Conservation (phyloP, 2,113 vertebrate genomes). For the Anthoscopus minutus region DNA sequence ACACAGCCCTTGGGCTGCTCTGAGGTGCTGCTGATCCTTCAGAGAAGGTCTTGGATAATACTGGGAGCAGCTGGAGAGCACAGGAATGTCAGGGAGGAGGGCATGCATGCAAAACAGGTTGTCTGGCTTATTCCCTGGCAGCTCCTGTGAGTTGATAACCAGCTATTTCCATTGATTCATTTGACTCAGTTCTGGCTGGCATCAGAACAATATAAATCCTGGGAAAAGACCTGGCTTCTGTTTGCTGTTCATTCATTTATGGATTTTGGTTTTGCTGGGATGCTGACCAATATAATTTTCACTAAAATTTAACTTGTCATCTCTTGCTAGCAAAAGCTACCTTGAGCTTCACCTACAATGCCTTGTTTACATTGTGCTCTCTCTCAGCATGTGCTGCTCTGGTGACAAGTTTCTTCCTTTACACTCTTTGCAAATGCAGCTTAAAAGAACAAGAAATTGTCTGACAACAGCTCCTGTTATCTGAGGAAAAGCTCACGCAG, state of each 20-base stretch:
- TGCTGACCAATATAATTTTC: not conserved
- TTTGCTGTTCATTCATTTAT: not conserved
- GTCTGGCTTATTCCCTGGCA: not conserved
- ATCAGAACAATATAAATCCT: not conserved
- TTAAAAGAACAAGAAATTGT: not conserved
- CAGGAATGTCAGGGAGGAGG: not conserved
- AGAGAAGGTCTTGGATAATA: not conserved
- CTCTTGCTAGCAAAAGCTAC: not conserved
- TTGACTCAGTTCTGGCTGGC: not conserved
- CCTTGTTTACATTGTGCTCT: not conserved
- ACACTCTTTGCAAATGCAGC: not conserved
- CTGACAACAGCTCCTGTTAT: not conserved
- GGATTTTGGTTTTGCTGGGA: not conserved
- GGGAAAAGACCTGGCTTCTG: not conserved
- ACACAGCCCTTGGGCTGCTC: not conserved
- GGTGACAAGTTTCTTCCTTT: not conserved
- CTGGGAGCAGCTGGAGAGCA: not conserved
- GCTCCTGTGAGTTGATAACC: not conserved
- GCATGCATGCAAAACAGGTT: rapidly evolving
- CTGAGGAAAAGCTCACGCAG: not conserved
- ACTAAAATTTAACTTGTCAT: not conserved
- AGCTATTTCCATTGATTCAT: not conserved
- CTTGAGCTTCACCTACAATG: not conserved
- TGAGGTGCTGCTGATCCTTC: not conserved
- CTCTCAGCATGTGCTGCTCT: not conserved